Percentiles rank a stretch among this genome's conserved stretches.
phyloP scores from a whole-genome alignment of 2,888 invertebrate species.

The Catonia carolina region DNA sequence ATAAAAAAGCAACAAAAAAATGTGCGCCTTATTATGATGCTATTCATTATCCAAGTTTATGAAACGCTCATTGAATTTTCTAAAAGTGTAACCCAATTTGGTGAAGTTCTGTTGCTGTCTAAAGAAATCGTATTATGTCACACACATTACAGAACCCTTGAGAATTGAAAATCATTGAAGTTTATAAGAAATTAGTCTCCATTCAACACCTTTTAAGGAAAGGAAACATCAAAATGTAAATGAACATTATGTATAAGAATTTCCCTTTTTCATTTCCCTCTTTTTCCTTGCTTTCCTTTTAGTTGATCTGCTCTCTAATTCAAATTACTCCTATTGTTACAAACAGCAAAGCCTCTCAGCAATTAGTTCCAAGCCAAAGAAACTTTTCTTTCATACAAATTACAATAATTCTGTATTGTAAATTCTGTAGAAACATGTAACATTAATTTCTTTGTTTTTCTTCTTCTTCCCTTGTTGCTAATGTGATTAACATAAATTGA shows the following conservation, averaged over 20 bases:
- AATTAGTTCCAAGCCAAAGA: slow-evolving; percentile 5
- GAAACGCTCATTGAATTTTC: slow-evolving; percentile 13
- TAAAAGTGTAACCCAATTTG: slow-evolving; percentile 13
- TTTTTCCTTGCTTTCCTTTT: not conserved
- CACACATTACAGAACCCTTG: slow-evolving; percentile 7
- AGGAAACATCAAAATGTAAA: slow-evolving; percentile 14
- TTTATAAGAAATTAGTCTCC: slow-evolving; percentile 17
- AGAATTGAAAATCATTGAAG: slow-evolving; percentile 14
- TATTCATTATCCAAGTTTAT: slow-evolving; percentile 10
- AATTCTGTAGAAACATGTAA: no score
- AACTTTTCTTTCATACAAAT: no score
- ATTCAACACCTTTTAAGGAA: slow-evolving; percentile 16
- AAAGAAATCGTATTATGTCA: slow-evolving; percentile 12
- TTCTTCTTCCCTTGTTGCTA: no score
- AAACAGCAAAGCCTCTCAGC: slow-evolving; percentile 2
- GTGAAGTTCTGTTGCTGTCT: slow-evolving; percentile 9
- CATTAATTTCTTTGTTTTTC: no score
- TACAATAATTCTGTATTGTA: no score
- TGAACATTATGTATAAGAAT: slow-evolving; percentile 14
- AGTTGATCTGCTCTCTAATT: slow-evolving; percentile 5
- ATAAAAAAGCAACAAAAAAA: not conserved
- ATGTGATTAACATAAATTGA: no score
- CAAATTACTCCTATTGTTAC: slow-evolving; percentile 8
- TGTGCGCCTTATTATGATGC: slow-evolving; percentile 8
- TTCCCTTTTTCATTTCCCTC: not conserved